phyloP scores from a whole-genome alignment of 2,888 invertebrate genomes.

The Catocala sponsa region DNA sequence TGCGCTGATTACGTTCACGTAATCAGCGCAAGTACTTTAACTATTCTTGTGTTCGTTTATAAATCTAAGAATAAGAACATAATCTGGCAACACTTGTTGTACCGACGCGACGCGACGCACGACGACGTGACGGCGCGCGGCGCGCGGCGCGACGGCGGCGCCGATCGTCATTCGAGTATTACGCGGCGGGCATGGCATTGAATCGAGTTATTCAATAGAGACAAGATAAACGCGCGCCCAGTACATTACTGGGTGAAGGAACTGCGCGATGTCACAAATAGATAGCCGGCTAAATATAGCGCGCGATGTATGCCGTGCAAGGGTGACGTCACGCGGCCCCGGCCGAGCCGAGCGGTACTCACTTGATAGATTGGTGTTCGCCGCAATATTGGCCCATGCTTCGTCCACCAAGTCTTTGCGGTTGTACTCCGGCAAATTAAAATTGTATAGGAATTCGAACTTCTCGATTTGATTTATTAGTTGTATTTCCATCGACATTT shows the following conservation, averaged over 20 bases:
- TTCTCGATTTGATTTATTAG: constrained; percentile 59
- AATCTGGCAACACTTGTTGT: constrained; percentile 15
- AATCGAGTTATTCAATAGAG: constrained; percentile 29
- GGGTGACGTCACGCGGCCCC: constrained; percentile 24
- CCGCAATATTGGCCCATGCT: constrained; percentile 56
- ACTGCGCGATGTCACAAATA: constrained; percentile 4
- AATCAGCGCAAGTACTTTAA: too few relatives aligned
- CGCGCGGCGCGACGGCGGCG: neutral
- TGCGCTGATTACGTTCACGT: too few relatives aligned
- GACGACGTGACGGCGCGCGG: neutral
- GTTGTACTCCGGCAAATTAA: constrained; percentile 56
- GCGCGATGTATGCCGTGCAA: constrained; percentile 19
- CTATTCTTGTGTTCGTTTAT: too few relatives aligned
- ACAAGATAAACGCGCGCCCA: constrained; percentile 14
- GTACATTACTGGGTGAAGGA: constrained; percentile 26
- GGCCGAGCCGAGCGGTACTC: constrained; percentile 23
- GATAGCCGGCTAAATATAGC: constrained; percentile 16
- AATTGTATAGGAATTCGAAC: constrained; percentile 57
- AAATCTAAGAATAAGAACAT: neutral
- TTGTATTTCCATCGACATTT: constrained; percentile 58
- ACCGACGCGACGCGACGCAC: neutral
- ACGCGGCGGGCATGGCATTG: constrained; percentile 26
- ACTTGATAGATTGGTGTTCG: constrained; percentile 53
- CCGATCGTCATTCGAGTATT: constrained; percentile 9
- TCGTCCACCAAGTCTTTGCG: constrained; percentile 59